These are phyloP conservation scores for Epizoanthus fatuus DNA, from an alignment of 92 coral and sea anemone species.

Conservation along the genomic window DNA sequence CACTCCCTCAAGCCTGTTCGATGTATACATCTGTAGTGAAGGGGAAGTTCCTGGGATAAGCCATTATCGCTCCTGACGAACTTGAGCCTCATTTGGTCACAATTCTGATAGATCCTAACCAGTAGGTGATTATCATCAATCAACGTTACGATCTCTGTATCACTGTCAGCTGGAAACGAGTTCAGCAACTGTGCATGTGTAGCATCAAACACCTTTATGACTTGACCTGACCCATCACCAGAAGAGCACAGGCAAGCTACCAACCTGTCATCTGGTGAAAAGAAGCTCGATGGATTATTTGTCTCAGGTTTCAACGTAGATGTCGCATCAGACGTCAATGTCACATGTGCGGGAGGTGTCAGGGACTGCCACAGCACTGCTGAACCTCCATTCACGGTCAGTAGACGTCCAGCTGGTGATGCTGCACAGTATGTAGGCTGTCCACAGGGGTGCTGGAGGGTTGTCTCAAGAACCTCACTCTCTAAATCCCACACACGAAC, in stretches of 20 bases:
- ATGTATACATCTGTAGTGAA: too few relatives aligned
- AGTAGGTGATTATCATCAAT: background rate
- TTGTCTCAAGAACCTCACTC: background rate
- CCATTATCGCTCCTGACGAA: background rate
- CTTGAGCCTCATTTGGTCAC: background rate
- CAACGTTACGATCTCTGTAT: background rate
- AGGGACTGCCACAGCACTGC: background rate
- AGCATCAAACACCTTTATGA: too few relatives aligned
- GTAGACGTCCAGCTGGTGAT: background rate
- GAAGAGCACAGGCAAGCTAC: background rate
- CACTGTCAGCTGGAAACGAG: background rate
- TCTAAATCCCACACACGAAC: conserved; percentile 8
- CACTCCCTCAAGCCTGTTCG: background rate
- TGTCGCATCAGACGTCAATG: background rate
- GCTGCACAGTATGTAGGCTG: background rate
- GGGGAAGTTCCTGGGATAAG: background rate
- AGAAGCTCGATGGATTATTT: background rate
- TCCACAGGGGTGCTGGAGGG: background rate
- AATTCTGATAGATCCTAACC: background rate
- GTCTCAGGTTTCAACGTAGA: too few relatives aligned
- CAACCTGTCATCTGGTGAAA: conserved; percentile 3
- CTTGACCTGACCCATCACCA: background rate
- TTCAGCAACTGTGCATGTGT: background rate
- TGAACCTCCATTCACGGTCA: background rate
- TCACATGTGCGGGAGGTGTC: background rate